phyloP scores from a whole-genome alignment of 1,140 invertebrate genomes.

The Cherax quadricarinatus region DNA sequence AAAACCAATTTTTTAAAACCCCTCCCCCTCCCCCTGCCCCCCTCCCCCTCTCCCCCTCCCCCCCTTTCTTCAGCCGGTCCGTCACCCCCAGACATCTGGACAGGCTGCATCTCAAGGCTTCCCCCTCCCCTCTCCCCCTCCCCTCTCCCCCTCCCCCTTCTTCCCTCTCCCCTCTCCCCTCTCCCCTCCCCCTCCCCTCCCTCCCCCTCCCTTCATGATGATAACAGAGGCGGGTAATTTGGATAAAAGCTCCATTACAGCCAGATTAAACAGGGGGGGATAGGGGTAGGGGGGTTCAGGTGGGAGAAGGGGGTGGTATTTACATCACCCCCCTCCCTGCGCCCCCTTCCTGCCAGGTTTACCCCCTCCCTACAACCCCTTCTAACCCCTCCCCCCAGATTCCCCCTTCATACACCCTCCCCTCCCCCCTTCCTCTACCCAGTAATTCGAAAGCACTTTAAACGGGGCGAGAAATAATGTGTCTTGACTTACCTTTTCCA shows the following conservation, averaged over 20 bases:
- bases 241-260: too few species aligned
- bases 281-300: too few species aligned
- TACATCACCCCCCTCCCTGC: not conserved
- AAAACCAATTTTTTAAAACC: too few species aligned
- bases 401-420: too few species aligned
- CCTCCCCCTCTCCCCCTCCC: constrained; percentile 11
- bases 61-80: not conserved
- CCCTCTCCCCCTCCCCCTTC: not conserved
- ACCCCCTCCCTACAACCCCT: not conserved
- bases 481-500: too few species aligned
- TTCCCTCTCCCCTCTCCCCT: constrained; percentile 10
- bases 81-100: not conserved
- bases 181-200: not conserved
- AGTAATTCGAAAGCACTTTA: too few species aligned
- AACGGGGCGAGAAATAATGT: too few species aligned
- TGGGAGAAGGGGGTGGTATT: too few species aligned
- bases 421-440: too few species aligned
- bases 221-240: too few species aligned
- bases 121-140: not conserved
- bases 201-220: too few species aligned
- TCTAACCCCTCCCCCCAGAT: not conserved
- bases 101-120: not conserved
- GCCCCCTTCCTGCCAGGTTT: not conserved
- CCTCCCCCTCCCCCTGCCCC: not conserved
- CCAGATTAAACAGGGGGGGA: too few species aligned